Percentiles rank a stretch among this genome's conserved stretches.
Conservation (phyloP, 2,113 vertebrate species). For the Notarius quadriscutis region DNA sequence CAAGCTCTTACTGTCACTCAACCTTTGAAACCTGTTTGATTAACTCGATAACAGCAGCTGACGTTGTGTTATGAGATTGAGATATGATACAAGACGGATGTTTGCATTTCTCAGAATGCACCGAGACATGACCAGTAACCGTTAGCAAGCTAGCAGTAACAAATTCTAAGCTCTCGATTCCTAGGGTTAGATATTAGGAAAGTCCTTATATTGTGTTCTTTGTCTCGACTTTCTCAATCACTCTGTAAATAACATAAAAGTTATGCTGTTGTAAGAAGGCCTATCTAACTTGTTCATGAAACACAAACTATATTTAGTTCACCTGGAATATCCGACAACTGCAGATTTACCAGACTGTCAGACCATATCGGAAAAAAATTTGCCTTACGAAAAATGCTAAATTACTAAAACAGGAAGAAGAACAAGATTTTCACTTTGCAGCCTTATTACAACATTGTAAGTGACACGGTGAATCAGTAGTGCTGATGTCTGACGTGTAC, state of each 20-base stretch:
- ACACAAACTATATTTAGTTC: background rate
- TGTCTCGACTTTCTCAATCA: background rate
- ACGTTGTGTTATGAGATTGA: background rate
- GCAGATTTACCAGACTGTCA: background rate
- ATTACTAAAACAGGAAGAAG: background rate
- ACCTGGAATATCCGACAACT: background rate
- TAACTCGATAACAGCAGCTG: background rate
- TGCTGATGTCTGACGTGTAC: background rate
- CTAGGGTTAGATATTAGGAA: background rate
- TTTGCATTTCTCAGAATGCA: background rate
- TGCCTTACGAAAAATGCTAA: background rate
- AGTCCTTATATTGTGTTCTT: background rate
- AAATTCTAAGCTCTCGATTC: background rate
- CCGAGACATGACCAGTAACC: background rate
- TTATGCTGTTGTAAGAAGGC: background rate
- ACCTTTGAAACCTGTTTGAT: slow-evolving; percentile 49
- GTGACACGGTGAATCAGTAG: background rate
- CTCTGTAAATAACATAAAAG: background rate
- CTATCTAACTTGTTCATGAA: background rate
- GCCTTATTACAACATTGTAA: background rate
- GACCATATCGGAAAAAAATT: background rate
- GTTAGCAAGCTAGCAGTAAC: background rate
- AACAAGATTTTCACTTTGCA: background rate
- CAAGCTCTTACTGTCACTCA: slow-evolving; percentile 31
- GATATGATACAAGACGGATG: background rate